A percentile compares a stretch with the other conserved stretches of the same genome.
These are phyloP conservation scores for Oenanthe oenanthe DNA, from an alignment of 2,113 vertebrate species.

Conservation along the genomic window DNA sequence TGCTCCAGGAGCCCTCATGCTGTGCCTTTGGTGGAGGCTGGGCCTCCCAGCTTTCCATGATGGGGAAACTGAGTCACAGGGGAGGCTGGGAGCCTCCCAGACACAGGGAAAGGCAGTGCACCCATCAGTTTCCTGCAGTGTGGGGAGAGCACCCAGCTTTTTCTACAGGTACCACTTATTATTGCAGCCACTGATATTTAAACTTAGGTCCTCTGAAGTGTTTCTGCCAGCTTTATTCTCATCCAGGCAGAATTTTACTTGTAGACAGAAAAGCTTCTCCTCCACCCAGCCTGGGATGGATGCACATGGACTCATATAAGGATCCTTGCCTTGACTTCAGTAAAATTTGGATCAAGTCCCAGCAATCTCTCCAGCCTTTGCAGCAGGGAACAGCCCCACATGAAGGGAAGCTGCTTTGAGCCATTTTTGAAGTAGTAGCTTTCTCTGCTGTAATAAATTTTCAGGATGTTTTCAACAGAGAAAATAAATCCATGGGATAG, in stretches of 20 bases:
- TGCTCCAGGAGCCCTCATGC: neutral
- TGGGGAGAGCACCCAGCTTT: neutral
- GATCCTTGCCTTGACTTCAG: neutral
- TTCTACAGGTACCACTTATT: neutral
- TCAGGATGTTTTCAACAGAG: slow-evolving; percentile 22
- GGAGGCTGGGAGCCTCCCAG: neutral
- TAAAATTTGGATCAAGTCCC: neutral
- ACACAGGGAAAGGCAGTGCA: neutral
- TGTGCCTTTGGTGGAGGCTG: neutral
- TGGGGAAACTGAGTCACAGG: neutral
- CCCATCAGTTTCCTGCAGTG: neutral
- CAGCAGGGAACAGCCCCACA: neutral
- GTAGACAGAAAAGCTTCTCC: neutral
- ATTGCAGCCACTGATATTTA: neutral
- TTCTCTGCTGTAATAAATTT: slow-evolving; percentile 19
- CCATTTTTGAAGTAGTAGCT: neutral
- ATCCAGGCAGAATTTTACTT: neutral
- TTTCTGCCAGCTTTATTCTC: neutral
- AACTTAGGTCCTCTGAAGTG: neutral
- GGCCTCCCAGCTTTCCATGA: neutral
- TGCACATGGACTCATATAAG: neutral
- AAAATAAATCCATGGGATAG: slow-evolving; percentile 20
- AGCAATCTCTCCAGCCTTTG: neutral
- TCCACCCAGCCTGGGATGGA: neutral
- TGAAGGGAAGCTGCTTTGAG: neutral